Evolutionary conservation across 2,113 vertebrate genomes (phyloP).

Genomic region (Mirounga angustirostris): DNA sequence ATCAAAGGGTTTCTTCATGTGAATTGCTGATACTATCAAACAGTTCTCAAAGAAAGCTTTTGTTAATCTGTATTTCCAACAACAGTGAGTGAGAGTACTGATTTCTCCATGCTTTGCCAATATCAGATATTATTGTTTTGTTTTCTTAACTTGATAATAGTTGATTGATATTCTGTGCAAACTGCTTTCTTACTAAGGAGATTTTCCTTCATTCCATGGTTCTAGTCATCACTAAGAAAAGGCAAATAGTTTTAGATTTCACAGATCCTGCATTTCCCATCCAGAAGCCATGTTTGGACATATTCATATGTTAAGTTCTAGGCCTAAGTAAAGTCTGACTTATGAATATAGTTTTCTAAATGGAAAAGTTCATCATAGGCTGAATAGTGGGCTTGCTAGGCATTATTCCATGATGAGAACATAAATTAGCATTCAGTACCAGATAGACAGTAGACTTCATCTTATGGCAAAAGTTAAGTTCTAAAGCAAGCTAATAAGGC

Average conservation of each 20-base stretch:
- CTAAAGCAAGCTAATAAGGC: neutral
- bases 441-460: neutral
- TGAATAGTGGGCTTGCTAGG: neutral
- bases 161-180: neutral
- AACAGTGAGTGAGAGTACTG: neutral
- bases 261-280: neutral
- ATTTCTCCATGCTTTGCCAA: neutral
- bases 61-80: neutral
- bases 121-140: neutral
- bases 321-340: neutral
- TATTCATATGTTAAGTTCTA: neutral
- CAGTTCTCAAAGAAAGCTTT: neutral
- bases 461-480: neutral
- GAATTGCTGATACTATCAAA: slow-evolving; percentile 3
- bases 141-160: neutral
- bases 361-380: neutral
- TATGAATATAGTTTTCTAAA: neutral
- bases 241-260: neutral
- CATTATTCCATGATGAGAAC: neutral
- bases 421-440: neutral
- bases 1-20: neutral
- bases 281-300: neutral
- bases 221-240: neutral
- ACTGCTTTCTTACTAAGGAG: neutral
- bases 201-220: neutral